Percentiles rank a stretch among this genome's conserved stretches.
phyloP scores from a whole-genome alignment of 2,797 vertebrate species.

The Diplodus sargus region DNA sequence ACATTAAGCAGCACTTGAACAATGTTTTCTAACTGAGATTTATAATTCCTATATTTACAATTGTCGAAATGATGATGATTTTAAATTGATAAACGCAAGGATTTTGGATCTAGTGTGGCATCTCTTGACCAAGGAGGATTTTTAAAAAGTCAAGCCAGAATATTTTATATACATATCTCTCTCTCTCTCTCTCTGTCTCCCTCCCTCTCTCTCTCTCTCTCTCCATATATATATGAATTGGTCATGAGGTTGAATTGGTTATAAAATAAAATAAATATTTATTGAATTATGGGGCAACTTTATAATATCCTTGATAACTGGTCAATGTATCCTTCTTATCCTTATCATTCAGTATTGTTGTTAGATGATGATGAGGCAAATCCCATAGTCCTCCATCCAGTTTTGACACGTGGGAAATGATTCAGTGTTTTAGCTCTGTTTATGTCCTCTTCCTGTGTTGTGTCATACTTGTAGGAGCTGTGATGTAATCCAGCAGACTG shows the following conservation, averaged over 20 bases:
- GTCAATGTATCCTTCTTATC: too few relatives aligned
- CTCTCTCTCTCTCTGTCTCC: too few relatives aligned
- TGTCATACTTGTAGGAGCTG: not conserved
- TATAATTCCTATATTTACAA: not conserved
- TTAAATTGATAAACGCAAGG: not conserved
- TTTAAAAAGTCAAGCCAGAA: not conserved
- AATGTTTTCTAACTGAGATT: not conserved
- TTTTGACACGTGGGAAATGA: not conserved
- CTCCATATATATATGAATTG: too few relatives aligned
- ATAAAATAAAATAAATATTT: not conserved
- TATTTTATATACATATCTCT: not conserved
- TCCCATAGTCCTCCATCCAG: not conserved
- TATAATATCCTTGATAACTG: too few relatives aligned
- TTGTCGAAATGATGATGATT: not conserved
- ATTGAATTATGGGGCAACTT: too few relatives aligned
- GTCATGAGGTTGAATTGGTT: not conserved
- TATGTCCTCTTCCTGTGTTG: not conserved
- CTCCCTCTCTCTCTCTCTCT: too few relatives aligned
- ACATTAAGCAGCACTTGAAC: not conserved
- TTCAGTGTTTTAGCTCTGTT: not conserved
- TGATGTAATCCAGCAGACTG: conserved; percentile 6
- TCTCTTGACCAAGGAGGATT: too few relatives aligned
- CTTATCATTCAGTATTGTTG: not conserved
- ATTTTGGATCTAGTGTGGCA: too few relatives aligned
- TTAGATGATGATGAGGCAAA: not conserved